Conservation (phyloP, 2,113 vertebrate genomes). For the Coptodon rendalli region DNA sequence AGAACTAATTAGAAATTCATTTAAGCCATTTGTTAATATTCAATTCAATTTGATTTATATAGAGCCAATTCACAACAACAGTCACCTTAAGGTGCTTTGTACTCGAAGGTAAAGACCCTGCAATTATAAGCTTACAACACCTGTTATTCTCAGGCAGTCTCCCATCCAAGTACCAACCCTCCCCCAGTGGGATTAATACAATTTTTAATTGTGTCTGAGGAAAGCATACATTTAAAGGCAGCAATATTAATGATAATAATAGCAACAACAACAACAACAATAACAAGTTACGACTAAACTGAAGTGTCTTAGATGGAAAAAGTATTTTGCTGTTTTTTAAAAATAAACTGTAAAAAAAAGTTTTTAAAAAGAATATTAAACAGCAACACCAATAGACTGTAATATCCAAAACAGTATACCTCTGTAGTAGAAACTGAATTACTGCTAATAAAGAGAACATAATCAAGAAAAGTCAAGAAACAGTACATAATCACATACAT, state of each 20-base stretch:
- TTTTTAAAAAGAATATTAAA: neutral
- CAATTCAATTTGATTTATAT: neutral
- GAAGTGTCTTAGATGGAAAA: neutral
- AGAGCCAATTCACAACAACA: neutral
- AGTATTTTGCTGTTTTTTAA: neutral
- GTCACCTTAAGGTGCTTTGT: neutral
- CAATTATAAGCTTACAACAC: neutral
- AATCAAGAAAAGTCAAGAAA: neutral
- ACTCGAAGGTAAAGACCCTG: neutral
- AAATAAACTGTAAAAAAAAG: neutral
- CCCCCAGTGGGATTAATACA: neutral
- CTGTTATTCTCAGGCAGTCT: neutral
- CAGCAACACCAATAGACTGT: neutral
- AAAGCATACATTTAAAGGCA: neutral
- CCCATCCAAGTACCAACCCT: neutral
- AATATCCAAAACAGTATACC: neutral
- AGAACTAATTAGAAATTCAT: neutral
- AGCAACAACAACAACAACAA: neutral
- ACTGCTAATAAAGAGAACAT: neutral
- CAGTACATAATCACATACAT: neutral
- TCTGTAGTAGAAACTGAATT: neutral
- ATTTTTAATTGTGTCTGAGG: neutral
- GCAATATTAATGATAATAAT: neutral
- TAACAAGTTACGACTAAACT: neutral
- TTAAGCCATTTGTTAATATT: neutral